phyloP scores from a whole-genome alignment of 23 tunicate genomes.

The Oikopleura vanhoeffeni region DNA sequence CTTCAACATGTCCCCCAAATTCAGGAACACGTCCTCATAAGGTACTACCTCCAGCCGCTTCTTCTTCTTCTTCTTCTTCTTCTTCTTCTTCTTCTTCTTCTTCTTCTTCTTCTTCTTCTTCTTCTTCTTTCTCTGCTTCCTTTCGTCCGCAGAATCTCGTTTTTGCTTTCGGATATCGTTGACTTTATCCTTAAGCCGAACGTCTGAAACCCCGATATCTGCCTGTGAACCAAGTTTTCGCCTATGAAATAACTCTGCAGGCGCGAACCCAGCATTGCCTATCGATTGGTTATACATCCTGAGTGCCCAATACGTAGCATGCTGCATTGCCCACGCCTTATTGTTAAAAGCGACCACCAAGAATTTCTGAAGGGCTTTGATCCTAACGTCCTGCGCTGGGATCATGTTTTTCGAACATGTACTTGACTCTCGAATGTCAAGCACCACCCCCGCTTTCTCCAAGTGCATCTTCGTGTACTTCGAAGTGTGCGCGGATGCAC shows the following conservation, averaged over 20 bases:
- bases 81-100: too few species aligned
- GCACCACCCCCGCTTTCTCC: neutral
- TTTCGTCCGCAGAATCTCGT: too few species aligned
- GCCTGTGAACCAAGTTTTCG: neutral
- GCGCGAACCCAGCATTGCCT: neutral
- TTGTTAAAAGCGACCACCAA: neutral
- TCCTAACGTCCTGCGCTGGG: neutral
- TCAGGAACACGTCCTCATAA: too few species aligned
- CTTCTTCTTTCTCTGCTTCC: too few species aligned
- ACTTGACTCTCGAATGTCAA: neutral
- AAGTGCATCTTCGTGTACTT: neutral
- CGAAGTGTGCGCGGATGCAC: neutral
- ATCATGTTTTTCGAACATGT: neutral
- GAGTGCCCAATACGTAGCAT: neutral
- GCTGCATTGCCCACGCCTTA: neutral
- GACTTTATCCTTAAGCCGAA: too few species aligned
- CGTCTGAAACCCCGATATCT: neutral
- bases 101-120: too few species aligned
- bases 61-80: too few species aligned
- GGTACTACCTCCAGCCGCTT: too few species aligned
- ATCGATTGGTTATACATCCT: neutral
- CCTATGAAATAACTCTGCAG: neutral
- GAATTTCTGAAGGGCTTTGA: neutral
- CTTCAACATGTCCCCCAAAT: too few species aligned
- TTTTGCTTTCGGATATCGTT: too few species aligned